phyloP scores from a whole-genome alignment of 2,113 vertebrate species.

The Nerophis ophidion region DNA sequence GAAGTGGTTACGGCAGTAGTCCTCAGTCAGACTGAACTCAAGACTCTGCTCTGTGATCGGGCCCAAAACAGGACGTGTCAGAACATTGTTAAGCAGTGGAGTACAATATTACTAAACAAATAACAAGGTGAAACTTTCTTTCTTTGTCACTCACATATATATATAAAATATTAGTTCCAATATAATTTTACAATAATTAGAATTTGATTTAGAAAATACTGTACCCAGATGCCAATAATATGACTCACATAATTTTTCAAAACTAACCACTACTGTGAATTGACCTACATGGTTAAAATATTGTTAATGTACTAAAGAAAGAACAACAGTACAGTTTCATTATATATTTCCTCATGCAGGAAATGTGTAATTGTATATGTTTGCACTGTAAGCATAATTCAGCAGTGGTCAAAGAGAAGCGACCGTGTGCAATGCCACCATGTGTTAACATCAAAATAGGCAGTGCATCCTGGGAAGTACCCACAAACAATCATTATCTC shows the following conservation, averaged over 20 bases:
- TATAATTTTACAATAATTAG: not conserved
- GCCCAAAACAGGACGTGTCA: conserved; percentile 3
- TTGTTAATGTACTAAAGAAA: not conserved
- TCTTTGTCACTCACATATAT: not conserved
- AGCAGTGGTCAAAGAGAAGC: conserved; percentile 1
- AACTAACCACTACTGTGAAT: no score
- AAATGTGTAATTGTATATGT: not conserved
- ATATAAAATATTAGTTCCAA: not conserved
- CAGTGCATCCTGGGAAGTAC: conserved; percentile 13
- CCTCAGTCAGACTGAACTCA: conserved; percentile 90
- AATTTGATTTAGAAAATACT: not conserved
- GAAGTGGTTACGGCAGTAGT: conserved; percentile 93
- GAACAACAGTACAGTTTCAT: not conserved
- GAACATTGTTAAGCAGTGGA: not conserved
- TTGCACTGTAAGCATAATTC: not conserved
- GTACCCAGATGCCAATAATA: not conserved
- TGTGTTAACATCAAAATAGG: conserved; percentile 18
- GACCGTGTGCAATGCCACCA: not conserved
- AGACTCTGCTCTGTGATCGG: conserved; percentile 82
- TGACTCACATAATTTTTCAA: no score
- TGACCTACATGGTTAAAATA: no score
- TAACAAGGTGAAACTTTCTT: not conserved
- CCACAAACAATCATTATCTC: conserved; percentile 10
- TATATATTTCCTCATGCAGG: not conserved
- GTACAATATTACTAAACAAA: not conserved